Evolutionary conservation across 2,113 vertebrate genomes (phyloP).

Genomic region (Heteronetta atricapilla): DNA sequence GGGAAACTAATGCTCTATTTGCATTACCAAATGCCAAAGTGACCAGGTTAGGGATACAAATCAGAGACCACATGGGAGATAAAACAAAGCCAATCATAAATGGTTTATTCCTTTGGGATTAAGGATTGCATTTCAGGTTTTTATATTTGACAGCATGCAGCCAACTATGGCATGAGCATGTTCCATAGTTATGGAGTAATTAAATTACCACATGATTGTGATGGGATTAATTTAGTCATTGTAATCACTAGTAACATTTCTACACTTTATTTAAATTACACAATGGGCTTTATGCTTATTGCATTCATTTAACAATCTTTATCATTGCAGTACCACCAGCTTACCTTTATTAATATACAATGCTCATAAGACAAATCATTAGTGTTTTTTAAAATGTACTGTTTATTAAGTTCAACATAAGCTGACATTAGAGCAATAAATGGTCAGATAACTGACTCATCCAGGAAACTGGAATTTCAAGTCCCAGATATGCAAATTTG

Average conservation of each 20-base stretch:
- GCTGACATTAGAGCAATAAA: not conserved
- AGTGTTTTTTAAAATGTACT: not conserved
- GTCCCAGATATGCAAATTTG: not conserved
- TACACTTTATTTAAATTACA: not conserved
- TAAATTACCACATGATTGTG: not conserved
- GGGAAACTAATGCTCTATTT: not conserved
- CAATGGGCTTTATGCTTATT: not conserved
- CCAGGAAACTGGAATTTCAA: not conserved
- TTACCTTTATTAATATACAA: not conserved
- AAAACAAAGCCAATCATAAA: not conserved
- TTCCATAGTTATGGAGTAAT: not conserved
- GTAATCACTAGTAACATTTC: not conserved
- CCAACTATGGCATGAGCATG: not conserved
- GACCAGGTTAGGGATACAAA: not conserved
- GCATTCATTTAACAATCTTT: not conserved
- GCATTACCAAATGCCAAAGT: not conserved
- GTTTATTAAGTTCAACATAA: not conserved
- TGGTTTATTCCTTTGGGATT: not conserved
- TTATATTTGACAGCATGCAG: no score
- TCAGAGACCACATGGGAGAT: not conserved
- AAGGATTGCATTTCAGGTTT: not conserved
- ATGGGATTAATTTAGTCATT: not conserved
- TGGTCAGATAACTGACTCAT: not conserved
- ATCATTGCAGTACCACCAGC: not conserved
- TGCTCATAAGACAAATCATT: not conserved